phyloP scores from a whole-genome alignment of 2,797 vertebrate genomes.

The Lutjanus argentimaculatus region DNA sequence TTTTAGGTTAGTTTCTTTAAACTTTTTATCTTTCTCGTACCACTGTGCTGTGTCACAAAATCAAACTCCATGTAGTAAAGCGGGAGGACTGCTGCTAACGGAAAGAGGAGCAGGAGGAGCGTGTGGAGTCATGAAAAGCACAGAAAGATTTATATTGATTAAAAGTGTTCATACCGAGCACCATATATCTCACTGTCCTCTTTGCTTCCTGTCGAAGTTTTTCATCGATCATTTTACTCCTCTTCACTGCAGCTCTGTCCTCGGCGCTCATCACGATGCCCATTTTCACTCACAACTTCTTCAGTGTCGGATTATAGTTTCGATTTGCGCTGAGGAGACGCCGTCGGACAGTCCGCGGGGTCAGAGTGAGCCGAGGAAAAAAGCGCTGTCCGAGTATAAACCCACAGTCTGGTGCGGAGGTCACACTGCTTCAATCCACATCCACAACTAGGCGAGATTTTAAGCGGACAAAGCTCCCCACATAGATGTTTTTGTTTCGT shows the following conservation, averaged over 20 bases:
- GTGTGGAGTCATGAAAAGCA: constrained; percentile 18
- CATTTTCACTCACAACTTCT: constrained; percentile 82
- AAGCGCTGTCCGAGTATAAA: constrained; percentile 42
- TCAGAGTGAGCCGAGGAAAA: constrained; percentile 33
- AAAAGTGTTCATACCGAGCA: constrained; percentile 88
- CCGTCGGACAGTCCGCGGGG: constrained; percentile 28
- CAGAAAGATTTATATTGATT: background rate
- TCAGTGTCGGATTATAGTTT: background rate
- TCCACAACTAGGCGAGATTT: too few relatives aligned
- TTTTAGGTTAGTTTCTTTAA: too few relatives aligned
- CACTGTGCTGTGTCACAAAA: too few relatives aligned
- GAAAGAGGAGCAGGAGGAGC: constrained; percentile 19
- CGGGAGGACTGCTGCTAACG: background rate
- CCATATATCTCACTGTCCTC: constrained; percentile 95
- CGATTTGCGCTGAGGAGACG: constrained; percentile 41
- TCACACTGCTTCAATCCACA: constrained; percentile 32
- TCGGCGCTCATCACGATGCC: constrained; percentile 97
- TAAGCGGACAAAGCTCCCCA: too few relatives aligned
- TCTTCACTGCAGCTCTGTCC: constrained; percentile 95
- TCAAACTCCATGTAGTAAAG: too few relatives aligned
- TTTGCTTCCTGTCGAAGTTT: constrained; percentile 94
- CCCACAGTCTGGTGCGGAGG: constrained; percentile 63
- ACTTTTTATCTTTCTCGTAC: too few relatives aligned
- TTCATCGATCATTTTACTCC: constrained; percentile 97
- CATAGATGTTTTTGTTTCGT: too few relatives aligned